A percentile compares a stretch with the other conserved stretches of the same genome.
These are phyloP conservation scores for Xyrauchen texanus DNA, from an alignment of 2,113 vertebrate species.

Conservation along the genomic window DNA sequence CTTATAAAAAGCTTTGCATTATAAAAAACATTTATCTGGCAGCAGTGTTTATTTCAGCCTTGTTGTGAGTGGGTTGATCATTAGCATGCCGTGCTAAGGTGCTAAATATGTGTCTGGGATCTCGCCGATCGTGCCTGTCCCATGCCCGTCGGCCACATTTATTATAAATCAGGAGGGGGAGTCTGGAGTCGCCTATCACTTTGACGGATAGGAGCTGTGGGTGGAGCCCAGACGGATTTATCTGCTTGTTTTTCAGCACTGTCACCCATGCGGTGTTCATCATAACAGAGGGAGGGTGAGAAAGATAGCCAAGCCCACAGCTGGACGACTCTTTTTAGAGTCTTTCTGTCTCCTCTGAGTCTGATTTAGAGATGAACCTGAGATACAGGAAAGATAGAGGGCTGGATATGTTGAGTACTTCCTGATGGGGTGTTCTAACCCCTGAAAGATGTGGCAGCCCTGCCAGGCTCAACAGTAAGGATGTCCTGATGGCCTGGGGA, in stretches of 20 bases:
- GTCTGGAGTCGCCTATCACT: slow-evolving; percentile 32
- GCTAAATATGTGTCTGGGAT: slow-evolving; percentile 6
- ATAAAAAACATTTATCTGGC: slow-evolving; percentile 12
- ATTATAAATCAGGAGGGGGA: slow-evolving; percentile 32
- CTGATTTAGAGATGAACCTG: slow-evolving; percentile 38
- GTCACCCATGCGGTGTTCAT: slow-evolving; percentile 41
- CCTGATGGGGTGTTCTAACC: slow-evolving; percentile 19
- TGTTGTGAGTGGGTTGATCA: background rate
- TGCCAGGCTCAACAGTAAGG: too few species aligned
- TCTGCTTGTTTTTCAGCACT: slow-evolving; percentile 44
- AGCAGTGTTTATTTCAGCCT: slow-evolving; percentile 6
- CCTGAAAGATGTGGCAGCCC: background rate
- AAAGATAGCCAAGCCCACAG: background rate
- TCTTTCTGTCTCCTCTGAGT: slow-evolving; percentile 16
- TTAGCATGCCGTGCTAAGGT: slow-evolving; percentile 11
- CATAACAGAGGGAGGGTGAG: background rate
- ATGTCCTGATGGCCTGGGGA: too few species aligned
- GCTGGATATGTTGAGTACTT: slow-evolving; percentile 16
- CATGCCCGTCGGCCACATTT: background rate
- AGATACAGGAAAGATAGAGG: background rate
- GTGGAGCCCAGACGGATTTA: slow-evolving; percentile 41
- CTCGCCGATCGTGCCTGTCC: background rate
- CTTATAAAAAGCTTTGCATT: background rate
- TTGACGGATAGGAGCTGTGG: slow-evolving; percentile 40
- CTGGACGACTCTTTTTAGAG: slow-evolving; percentile 21